Base-by-base conservation (phyloP, 35 echinoderm and acorn worm species). In the Ptychodera flava region DNA sequence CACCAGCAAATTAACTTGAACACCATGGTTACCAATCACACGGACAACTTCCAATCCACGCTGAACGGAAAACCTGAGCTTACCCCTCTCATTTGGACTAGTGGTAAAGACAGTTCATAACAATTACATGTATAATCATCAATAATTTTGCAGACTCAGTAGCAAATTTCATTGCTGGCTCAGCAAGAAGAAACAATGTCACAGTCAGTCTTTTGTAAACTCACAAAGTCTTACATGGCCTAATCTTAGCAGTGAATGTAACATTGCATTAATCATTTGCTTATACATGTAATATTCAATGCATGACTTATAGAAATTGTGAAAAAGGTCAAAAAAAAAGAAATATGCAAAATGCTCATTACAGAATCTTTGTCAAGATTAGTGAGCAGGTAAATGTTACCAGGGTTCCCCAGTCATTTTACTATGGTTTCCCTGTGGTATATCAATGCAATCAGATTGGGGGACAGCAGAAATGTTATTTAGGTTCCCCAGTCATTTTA, bases 1-100 rank as follows among this genome's bases (percentile, higher is more conserved):
- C 0, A 99, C 37, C 37, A 99, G 85, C 16, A 99, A 79, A 0
- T 85, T 36, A 28, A 92, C 94, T 53, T 99, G 92, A 78, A 87
- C 92, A 32, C 90, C 90, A 77, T 94, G 93, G 78, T 94, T 94
- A 32, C 86, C 82, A 16, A 85, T 80, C 38, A 90, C 92, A 33
- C 96, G 85, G 29, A 99, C 35, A 0, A 92, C 93, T 52, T 99
- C 96, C 82, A 99, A 37, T 35, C 96, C 96, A 80, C 88, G 94
- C 83, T 99, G 90, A 38, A 82, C 90, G 52, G 83, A 78, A n/a
- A 94, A 77, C 1, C 96, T 79, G 15, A 99, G 81, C 85, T 89
- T 94, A n/a, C 81, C 87, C 29, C 88, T 35, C 22, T 94, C 95
- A 34, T 82, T 86, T 14, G 85, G 86, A 37, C 92, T 94, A 37